Evolutionary conservation across 2,888 invertebrate species (phyloP), one percentile per base, ranked within the genome.

Genomic region (Rhagophthalmus giganteus): DNA sequence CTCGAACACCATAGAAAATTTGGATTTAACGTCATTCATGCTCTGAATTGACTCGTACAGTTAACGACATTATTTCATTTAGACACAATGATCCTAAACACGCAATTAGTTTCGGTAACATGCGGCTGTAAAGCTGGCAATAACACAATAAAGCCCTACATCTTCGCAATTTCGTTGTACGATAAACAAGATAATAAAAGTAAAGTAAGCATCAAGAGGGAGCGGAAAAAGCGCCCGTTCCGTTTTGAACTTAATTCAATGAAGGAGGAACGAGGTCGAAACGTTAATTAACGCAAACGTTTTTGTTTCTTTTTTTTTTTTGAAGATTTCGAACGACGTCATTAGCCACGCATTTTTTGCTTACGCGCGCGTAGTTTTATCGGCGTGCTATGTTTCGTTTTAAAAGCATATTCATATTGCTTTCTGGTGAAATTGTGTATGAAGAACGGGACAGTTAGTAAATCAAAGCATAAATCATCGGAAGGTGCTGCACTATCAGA

Each of bases 401-500:
- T 41, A 11, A 41, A 41, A 52, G 30, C 41, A 46, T 46, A 46
- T 46, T 46, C 46, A 31, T 46, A 52, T 52, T 34, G 37, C 27
- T 34, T 40, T 31, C 38, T 26, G 30, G 26, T 9, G 35, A 52
- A 52, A 52, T 41, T 40, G 47, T 37, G 47, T 48, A 48, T 42
- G 53, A 47, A 47, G 13, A 42, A 38, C 53, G 42, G 47, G 47
- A 48, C 53, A 47, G 53, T 53, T 42, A 47, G 41, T 53, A 53
- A 53, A 53, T 53, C 48, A 54, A 54, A 54, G 30, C 54, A 54
- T 54, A 54, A 54, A 54, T 54, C 54, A 54, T 39, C 30, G 37
- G 48, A 54, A 49, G 54, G 53, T 53, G 47, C 52, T 58, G 62
- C 58, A 63, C 60, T 65, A 65, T 65, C 65, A 58, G 62, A 53